These are phyloP conservation scores for Loriculus beryllinus DNA, from an alignment of 2,797 vertebrate genomes.

Conservation along the genomic window DNA sequence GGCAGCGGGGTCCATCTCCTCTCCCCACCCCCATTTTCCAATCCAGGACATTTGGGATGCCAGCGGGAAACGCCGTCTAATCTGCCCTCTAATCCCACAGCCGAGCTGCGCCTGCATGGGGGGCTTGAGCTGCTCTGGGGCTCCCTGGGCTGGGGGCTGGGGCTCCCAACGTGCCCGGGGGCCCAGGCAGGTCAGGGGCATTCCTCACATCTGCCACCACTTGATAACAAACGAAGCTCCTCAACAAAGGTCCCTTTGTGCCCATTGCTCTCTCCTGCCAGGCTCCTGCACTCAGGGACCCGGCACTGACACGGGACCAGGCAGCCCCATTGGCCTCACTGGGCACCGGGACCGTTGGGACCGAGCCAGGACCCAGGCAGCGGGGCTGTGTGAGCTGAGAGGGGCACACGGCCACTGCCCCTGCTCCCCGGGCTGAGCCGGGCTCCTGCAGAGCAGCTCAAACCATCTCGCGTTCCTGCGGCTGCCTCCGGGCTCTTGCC, in stretches of 20 bases:
- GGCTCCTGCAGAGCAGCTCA: neutral
- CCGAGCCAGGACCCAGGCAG: neutral
- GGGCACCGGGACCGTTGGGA: neutral
- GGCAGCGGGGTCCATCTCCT: neutral
- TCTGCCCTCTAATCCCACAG: constrained; percentile 58
- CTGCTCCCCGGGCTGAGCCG: neutral
- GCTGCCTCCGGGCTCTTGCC: constrained; percentile 35
- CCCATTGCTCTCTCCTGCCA: neutral
- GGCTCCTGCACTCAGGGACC: neutral
- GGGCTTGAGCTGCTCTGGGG: neutral
- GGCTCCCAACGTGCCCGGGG: neutral
- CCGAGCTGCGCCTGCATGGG: neutral
- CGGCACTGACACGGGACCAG: neutral
- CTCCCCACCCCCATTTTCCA: constrained; percentile 52
- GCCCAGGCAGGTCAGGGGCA: neutral
- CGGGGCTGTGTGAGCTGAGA: neutral
- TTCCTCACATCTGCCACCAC: neutral
- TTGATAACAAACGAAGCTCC: neutral
- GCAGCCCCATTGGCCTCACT: rapidly evolving
- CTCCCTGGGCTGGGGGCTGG: neutral
- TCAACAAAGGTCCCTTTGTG: constrained; percentile 34
- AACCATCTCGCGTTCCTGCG: neutral
- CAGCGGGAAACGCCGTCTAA: constrained; percentile 4
- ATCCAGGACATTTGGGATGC: constrained; percentile 55
- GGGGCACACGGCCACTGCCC: rapidly evolving